Evolutionary conservation across 2,113 vertebrate genomes (phyloP).

Genomic region (Hucho hucho): DNA sequence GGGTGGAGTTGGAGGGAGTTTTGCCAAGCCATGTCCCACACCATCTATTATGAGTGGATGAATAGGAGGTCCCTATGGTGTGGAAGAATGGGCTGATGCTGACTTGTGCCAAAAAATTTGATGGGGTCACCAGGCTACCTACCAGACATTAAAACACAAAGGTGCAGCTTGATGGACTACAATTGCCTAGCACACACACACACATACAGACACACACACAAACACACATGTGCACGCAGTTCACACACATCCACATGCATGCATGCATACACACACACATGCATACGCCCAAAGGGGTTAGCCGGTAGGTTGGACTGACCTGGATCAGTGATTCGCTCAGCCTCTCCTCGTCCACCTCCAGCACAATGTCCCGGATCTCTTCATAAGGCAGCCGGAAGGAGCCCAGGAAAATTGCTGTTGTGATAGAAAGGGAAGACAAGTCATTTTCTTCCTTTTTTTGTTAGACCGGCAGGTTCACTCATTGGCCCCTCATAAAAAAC

Average conservation of each 20-base stretch:
- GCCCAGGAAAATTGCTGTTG: conserved; percentile 94
- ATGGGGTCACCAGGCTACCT: conserved; percentile 34
- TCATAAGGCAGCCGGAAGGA: conserved; percentile 96
- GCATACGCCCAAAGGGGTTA: neutral
- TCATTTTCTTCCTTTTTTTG: conserved; percentile 54
- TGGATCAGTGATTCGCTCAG: conserved; percentile 95
- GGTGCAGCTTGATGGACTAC: neutral
- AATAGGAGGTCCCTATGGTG: conserved; percentile 57
- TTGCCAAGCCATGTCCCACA: conserved; percentile 67
- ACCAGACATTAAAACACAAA: conserved; percentile 19
- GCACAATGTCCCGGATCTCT: conserved; percentile 91
- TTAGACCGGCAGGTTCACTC: conserved; percentile 54
- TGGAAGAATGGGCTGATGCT: conserved; percentile 32
- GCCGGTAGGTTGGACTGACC: conserved; percentile 72
- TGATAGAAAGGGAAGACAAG: conserved; percentile 66
- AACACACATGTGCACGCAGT: neutral
- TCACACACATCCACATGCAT: conserved; percentile 9
- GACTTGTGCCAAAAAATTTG: conserved; percentile 42
- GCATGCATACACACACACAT: neutral
- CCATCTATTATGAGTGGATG: conserved; percentile 64
- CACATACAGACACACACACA: conserved; percentile 1
- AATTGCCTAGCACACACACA: neutral
- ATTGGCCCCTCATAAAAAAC: conserved; percentile 55
- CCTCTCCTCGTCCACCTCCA: conserved; percentile 90
- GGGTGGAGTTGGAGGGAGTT: conserved; percentile 52